Percentiles rank a stretch among this genome's conserved stretches.
Evolutionary conservation across 2,113 vertebrate species (phyloP).

Genomic region (Toxotes chatareus): DNA sequence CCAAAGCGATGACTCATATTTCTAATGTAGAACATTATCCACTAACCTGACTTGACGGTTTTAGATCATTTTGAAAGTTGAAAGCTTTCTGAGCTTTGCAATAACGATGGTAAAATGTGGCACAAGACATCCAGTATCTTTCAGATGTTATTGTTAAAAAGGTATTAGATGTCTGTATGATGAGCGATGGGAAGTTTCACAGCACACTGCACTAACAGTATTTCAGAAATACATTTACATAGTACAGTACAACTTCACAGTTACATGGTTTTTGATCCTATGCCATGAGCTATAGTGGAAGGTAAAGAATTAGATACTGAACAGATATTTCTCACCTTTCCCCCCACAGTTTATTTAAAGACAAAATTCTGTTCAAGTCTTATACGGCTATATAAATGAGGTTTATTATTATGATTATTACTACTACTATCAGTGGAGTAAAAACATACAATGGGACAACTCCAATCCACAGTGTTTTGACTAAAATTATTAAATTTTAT

Average conservation of each 20-base stretch:
- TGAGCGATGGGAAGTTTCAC: neutral
- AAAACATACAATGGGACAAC: slow-evolving; percentile 30
- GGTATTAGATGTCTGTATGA: neutral
- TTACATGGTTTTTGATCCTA: neutral
- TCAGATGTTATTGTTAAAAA: slow-evolving; percentile 6
- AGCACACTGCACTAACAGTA: neutral
- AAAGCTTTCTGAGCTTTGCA: neutral
- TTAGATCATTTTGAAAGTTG: neutral
- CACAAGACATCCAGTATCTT: slow-evolving; percentile 4
- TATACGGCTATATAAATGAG: neutral
- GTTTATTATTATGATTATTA: neutral
- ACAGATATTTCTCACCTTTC: neutral
- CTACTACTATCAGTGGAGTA: neutral
- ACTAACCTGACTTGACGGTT: slow-evolving; percentile 3
- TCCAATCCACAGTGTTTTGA: slow-evolving; percentile 30
- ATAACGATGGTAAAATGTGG: slow-evolving; percentile 3
- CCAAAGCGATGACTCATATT: slow-evolving; percentile 32
- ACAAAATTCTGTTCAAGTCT: neutral
- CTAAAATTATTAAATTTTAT: slow-evolving; percentile 4
- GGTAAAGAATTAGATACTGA: neutral
- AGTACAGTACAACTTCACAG: neutral
- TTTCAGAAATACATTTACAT: slow-evolving; percentile 1
- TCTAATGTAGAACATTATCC: neutral
- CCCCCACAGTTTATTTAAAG: neutral
- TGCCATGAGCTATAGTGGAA: slow-evolving; percentile 4